Evolutionary conservation across 2,888 invertebrate species (phyloP).

Genomic region (Odontomyia ornata): DNA sequence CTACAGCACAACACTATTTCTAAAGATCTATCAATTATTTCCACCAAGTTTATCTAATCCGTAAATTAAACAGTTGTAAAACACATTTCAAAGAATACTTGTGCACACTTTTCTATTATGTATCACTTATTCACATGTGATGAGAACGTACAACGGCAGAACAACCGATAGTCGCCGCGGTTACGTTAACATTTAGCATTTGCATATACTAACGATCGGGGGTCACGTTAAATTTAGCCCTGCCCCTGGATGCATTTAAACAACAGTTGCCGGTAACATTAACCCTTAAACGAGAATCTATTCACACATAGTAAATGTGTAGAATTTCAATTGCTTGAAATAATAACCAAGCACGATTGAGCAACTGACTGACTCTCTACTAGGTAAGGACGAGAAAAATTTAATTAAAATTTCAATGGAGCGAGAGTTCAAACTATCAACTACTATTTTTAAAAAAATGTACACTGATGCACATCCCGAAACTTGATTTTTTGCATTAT

Average conservation of each 20-base stretch:
- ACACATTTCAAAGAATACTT: no score
- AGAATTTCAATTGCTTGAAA: background rate
- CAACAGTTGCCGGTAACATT: background rate
- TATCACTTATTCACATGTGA: background rate
- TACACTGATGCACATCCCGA: conserved; percentile 3
- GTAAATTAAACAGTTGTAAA: no score
- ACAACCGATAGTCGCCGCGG: background rate
- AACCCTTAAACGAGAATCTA: background rate
- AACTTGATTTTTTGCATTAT: conserved; percentile 12
- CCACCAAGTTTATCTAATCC: no score
- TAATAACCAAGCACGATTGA: background rate
- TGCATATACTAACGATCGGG: background rate
- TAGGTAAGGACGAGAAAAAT: no score
- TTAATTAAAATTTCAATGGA: no score
- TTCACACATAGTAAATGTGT: background rate
- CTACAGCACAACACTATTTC: no score
- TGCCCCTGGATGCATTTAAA: conserved; percentile 7
- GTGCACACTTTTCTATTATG: background rate
- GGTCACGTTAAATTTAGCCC: conserved; percentile 20
- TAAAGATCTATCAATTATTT: no score
- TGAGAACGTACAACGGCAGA: background rate
- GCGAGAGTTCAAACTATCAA: no score
- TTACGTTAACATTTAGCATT: background rate
- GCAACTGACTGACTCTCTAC: no score
- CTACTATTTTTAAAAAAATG: no score